These are phyloP conservation scores for Hemicrepidius hirtus DNA, from an alignment of 2,888 invertebrate genomes.

Conservation along the genomic window DNA sequence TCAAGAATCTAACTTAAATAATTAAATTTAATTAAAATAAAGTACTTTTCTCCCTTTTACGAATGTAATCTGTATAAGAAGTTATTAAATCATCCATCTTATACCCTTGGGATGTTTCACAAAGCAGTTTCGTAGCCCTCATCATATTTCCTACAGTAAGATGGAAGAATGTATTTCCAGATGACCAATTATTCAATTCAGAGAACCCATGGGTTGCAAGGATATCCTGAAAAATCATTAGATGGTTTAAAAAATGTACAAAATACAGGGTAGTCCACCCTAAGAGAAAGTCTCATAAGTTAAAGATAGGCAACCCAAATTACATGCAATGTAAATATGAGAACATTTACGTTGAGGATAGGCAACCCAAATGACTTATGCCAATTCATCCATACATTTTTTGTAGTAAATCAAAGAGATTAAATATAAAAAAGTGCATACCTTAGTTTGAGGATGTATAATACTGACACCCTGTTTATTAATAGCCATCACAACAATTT, in stretches of 20 bases:
- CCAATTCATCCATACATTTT: too few species aligned
- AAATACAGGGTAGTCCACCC: too few species aligned
- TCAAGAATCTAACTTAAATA: neutral
- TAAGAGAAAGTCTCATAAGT: too few species aligned
- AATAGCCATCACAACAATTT: conserved; percentile 90
- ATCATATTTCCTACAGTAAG: conserved; percentile 97
- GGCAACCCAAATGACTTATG: too few species aligned
- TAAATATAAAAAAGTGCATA: conserved; percentile 68
- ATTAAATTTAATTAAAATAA: neutral
- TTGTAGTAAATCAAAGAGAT: too few species aligned
- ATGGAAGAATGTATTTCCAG: conserved; percentile 96
- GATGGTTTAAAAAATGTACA: too few species aligned
- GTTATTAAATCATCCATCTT: conserved; percentile 98
- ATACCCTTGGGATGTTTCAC: conserved; percentile 94
- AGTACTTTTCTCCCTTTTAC: conserved; percentile 56
- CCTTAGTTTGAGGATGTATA: conserved; percentile 91
- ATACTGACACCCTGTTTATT: conserved; percentile 93
- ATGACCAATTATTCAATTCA: conserved; percentile 95
- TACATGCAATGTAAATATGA: too few species aligned
- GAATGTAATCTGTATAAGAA: conserved; percentile 85
- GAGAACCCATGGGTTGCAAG: conserved; percentile 90
- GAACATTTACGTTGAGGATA: too few species aligned
- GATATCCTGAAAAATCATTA: conserved; percentile 85
- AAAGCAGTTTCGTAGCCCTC: conserved; percentile 89
- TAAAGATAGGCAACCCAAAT: too few species aligned